Evolutionary conservation across 2,888 invertebrate species (phyloP).

Genomic region (Lycia hirtaria): DNA sequence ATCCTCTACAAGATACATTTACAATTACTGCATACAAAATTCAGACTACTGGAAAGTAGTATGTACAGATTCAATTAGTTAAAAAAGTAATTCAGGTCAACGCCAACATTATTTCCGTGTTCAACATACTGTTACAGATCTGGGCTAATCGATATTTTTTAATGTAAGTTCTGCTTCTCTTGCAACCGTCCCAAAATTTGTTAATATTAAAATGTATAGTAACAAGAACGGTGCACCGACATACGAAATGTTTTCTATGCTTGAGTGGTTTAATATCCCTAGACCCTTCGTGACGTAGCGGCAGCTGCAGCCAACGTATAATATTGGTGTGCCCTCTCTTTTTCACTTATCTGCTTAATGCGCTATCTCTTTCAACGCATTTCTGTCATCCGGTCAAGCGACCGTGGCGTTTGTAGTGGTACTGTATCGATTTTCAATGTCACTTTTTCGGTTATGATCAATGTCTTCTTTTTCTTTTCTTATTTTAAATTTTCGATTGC

Average conservation of each 20-base stretch:
- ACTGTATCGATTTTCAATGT: constrained; percentile 67
- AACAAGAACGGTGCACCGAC: constrained; percentile 50
- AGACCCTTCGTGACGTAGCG: constrained; percentile 78
- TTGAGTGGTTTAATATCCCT: constrained; percentile 72
- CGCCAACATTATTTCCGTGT: constrained; percentile 23
- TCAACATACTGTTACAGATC: constrained; percentile 29
- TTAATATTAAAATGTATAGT: constrained; percentile 32
- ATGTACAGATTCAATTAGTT: constrained; percentile 11
- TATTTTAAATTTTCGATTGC: constrained; percentile 2
- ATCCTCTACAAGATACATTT: neutral
- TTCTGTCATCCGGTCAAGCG: constrained; percentile 74
- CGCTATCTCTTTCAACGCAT: constrained; percentile 64
- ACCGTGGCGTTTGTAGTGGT: constrained; percentile 60
- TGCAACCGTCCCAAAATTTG: constrained; percentile 14
- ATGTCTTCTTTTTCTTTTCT: constrained; percentile 11
- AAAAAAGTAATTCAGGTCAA: constrained; percentile 23
- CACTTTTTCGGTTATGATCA: constrained; percentile 39
- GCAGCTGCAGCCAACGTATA: constrained; percentile 82
- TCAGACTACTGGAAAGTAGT: neutral
- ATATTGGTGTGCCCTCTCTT: constrained; percentile 58
- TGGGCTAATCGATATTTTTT: constrained; percentile 35
- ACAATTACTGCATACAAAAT: neutral
- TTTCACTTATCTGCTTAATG: constrained; percentile 50
- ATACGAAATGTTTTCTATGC: constrained; percentile 65
- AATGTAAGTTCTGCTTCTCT: constrained; percentile 16